Conservation (phyloP, 1,140 invertebrate genomes). For the Globodera ellingtonae region DNA sequence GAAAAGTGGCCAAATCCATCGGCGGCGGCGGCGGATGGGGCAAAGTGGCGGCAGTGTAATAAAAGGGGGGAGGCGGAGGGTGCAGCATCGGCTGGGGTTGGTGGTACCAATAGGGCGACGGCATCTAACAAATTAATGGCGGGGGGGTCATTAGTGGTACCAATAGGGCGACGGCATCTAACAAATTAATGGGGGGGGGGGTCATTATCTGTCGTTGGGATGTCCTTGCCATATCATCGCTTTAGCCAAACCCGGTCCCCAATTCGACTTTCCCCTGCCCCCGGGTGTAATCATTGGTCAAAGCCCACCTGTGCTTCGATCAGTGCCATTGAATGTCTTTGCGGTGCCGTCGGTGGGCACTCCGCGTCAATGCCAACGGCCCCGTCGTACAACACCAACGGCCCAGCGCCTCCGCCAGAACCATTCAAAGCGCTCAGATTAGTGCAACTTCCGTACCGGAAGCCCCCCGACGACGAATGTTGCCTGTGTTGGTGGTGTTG, state of each 20-base stretch:
- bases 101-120: constrained; percentile 15
- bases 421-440: constrained; percentile 23
- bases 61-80: constrained; percentile 18
- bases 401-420: background rate
- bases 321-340: constrained; percentile 27
- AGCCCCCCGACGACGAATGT: background rate
- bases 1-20: constrained; percentile 23
- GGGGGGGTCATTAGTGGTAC: background rate
- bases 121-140: constrained; percentile 1
- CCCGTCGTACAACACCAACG: constrained; percentile 6
- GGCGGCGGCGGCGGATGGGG: constrained; percentile 8
- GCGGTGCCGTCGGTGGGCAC: background rate
- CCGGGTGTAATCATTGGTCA: background rate
- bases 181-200: no score
- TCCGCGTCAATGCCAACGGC: background rate
- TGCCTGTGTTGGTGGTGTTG: background rate
- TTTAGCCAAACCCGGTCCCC: no score
- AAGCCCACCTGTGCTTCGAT: constrained; percentile 3
- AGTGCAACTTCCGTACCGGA: constrained; percentile 20
- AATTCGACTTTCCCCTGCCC: no score
- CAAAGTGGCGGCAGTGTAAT: constrained; percentile 18
- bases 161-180: background rate
- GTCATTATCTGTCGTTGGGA: no score
- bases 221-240: no score
- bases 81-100: background rate